Evolutionary conservation across 2,113 vertebrate genomes (phyloP), one percentile per base, ranked within the genome.

Genomic region (Alexandromys fortis): DNA sequence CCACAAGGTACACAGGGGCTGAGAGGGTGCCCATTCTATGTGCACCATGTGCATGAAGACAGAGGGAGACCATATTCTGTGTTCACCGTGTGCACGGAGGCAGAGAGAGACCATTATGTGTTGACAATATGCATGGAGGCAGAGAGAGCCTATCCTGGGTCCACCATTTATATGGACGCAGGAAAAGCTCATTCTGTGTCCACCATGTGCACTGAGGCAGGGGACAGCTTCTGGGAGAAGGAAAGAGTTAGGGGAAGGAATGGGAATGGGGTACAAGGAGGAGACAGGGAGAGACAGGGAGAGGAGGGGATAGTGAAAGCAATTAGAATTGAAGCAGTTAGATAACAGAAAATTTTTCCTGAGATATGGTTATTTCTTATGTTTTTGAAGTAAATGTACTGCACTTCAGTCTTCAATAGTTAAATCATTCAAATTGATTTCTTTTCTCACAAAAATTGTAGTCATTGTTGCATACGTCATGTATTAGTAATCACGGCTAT

Each of bases 41-140:
- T 0, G 1, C 19, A 21, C 6, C 19, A 21, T 21, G 19, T 58
- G 19, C 19, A 58, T 1, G 1, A 7, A 21, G 1, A 7, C 19
- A 58, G 19, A 58, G 55, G 21, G 55, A 58, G 55, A 58, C 17
- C 5, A 19, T 58, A 58, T 58, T 21, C 55, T 58, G 19, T 58
- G 5, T 58, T 7, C 5, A 58, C 55, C 55, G 6, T 21, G 5
- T 58, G 13, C 19, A 58, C 21, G 19, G 55, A 7, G 55, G 17
- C 55, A 58, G 5, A 58, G 55, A 58, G 55, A 58, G 19, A 19
- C 19, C 58, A 58, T 21, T 58, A 21, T 58, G 6, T 58, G 58
- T 58, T 21, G 1, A 21, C 6, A 1, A 58, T 58, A 21, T 2
- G 6, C 58, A 58, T 58, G 19, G 19, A 58, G 58, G 58, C 58